A percentile compares a stretch with the other conserved stretches of the same genome.
phyloP scores from a whole-genome alignment of 1,140 invertebrate species.

The Drosophila nikananu region DNA sequence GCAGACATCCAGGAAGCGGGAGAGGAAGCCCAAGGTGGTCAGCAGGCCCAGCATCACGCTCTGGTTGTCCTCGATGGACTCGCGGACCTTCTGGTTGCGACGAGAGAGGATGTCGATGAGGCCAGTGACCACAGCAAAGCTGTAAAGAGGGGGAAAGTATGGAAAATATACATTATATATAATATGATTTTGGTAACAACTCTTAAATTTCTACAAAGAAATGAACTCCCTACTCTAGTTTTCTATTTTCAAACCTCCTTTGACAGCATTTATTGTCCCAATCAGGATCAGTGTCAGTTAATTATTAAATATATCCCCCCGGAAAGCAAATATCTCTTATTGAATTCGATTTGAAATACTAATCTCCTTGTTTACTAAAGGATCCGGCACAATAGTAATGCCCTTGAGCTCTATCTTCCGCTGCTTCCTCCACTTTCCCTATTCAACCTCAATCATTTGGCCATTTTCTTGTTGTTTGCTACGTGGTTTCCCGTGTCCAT shows the following conservation, averaged over 20 bases:
- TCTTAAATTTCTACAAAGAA: not conserved
- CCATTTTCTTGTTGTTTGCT: slow-evolving; percentile 37
- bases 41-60: slow-evolving; percentile 80
- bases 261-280: not conserved
- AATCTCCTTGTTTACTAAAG: slow-evolving; percentile 14
- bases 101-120: slow-evolving; percentile 77
- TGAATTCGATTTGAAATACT: slow-evolving; percentile 8
- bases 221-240: not conserved
- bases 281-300: slow-evolving; percentile 16
- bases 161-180: too few species aligned
- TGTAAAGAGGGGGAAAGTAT: slow-evolving; percentile 18
- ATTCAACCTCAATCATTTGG: slow-evolving; percentile 31
- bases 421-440: not conserved
- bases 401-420: slow-evolving; percentile 1
- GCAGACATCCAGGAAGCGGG: slow-evolving; percentile 82
- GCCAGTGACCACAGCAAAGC: slow-evolving; percentile 81
- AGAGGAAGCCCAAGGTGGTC: slow-evolving; percentile 81
- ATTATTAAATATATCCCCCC: slow-evolving; percentile 14
- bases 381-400: slow-evolving; percentile 15
- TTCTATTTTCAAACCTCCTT: not conserved
- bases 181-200: too few species aligned
- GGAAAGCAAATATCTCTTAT: not conserved
- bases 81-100: slow-evolving; percentile 81
- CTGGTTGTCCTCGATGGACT: slow-evolving; percentile 80
- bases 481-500: slow-evolving; percentile 41